A percentile compares a stretch with the other conserved stretches of the same genome.
These are phyloP conservation scores for Heliocidaris tuberculata DNA, from an alignment of 35 echinoderm and acorn worm species.

Conservation along the genomic window DNA sequence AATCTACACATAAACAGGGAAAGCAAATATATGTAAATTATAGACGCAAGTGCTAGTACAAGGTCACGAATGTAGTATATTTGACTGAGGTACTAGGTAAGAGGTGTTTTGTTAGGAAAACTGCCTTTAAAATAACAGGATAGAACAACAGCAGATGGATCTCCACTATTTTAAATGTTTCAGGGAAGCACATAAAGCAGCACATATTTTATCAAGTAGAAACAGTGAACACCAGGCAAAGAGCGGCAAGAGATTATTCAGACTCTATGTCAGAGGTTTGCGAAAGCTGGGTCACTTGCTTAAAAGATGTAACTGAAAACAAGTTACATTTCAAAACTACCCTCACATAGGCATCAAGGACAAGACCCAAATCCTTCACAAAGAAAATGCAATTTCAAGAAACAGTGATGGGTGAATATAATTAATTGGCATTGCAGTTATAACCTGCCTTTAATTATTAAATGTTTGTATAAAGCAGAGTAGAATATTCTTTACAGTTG, in stretches of 20 bases:
- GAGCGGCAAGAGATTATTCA: neutral
- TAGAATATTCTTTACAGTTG: no score
- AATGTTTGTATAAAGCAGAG: no score
- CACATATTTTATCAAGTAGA: neutral
- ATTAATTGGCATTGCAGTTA: no score
- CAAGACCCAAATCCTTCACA: neutral
- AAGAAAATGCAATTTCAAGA: neutral
- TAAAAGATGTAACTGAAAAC: neutral
- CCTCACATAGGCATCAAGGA: neutral
- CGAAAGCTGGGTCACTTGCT: neutral
- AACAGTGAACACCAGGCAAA: neutral
- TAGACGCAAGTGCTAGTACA: no score
- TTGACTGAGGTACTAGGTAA: no score
- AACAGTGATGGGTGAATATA: no score
- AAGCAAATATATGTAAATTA: no score
- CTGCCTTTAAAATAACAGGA: no score
- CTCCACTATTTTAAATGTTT: neutral
- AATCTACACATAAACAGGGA: no score
- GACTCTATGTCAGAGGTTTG: neutral
- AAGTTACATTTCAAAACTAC: neutral
- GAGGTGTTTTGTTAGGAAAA: no score
- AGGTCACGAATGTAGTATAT: no score
- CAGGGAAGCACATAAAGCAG: neutral
- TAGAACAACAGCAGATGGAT: neutral
- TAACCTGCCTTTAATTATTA: no score